phyloP scores from a whole-genome alignment of 35 echinoderm and acorn worm genomes.

The Apostichopus japonicus region DNA sequence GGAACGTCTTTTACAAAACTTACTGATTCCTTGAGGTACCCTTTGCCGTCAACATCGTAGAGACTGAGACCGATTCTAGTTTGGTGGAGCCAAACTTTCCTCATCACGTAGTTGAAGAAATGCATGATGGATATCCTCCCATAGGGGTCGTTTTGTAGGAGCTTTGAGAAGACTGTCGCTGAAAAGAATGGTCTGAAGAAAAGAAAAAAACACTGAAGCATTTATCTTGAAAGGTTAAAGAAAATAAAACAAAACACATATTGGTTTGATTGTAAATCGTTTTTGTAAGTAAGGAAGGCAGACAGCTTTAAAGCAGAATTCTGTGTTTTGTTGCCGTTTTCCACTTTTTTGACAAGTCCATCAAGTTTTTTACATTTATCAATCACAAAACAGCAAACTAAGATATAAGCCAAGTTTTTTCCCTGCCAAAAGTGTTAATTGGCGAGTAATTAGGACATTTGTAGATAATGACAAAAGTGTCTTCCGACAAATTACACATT shows the following conservation, averaged over 20 bases:
- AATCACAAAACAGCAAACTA: no score
- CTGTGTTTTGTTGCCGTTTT: no score
- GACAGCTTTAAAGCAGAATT: not conserved
- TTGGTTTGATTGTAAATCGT: no score
- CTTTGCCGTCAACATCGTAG: slow-evolving; percentile 94
- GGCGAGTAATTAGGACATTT: no score
- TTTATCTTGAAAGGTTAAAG: no score
- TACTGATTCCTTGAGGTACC: slow-evolving; percentile 95
- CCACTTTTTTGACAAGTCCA: no score
- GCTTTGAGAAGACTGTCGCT: slow-evolving; percentile 89
- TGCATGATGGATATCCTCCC: slow-evolving; percentile 98
- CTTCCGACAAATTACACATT: no score
- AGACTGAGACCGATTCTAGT: slow-evolving; percentile 95
- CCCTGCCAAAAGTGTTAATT: no score
- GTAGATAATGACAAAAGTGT: no score
- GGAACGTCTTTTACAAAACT: slow-evolving; percentile 32
- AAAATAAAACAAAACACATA: no score
- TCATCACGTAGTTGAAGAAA: slow-evolving; percentile 99
- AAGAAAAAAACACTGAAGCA: not conserved
- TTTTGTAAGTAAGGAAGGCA: not conserved
- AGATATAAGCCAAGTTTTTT: no score
- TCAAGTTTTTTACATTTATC: no score
- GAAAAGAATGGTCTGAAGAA: slow-evolving; percentile 90
- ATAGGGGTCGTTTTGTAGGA: slow-evolving; percentile 91
- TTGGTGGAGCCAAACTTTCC: slow-evolving; percentile 97